A percentile compares a stretch with the other conserved stretches of the same genome.
phyloP scores from a whole-genome alignment of 2,113 vertebrate genomes.

The Apteryx mantelli region DNA sequence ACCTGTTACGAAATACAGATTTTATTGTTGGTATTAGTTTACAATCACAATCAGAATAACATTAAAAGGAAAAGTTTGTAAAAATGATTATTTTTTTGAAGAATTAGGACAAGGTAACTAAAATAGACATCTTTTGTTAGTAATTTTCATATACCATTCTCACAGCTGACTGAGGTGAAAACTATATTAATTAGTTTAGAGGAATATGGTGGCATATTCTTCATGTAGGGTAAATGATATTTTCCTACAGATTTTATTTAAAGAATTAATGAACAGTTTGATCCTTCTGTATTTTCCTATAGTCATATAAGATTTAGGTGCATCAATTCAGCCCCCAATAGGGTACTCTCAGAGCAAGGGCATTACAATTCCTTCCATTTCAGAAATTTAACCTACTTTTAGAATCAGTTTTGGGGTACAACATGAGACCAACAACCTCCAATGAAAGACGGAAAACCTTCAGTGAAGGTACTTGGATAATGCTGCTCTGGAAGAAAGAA shows the following conservation, averaged over 20 bases:
- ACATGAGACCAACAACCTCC: not conserved
- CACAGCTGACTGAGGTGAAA: not conserved
- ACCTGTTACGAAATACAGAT: not conserved
- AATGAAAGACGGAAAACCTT: accelerated
- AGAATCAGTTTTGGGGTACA: not conserved
- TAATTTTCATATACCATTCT: not conserved
- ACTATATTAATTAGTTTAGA: not conserved
- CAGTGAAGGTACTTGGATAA: not conserved
- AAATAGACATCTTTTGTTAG: not conserved
- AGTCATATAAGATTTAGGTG: not conserved
- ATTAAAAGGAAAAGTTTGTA: not conserved
- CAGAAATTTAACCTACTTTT: not conserved
- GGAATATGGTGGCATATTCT: not conserved
- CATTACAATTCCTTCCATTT: not conserved
- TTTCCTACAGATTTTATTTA: not conserved
- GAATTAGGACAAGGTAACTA: not conserved
- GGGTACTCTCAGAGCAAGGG: not conserved
- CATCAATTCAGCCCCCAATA: not conserved
- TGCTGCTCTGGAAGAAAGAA: not conserved
- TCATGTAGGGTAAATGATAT: not conserved
- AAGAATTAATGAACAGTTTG: not conserved
- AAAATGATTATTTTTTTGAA: not conserved
- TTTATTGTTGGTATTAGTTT: not conserved
- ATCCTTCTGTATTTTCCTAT: not conserved
- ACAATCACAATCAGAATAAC: not conserved